Evolutionary conservation across 2,888 invertebrate genomes (phyloP), one percentile per base, ranked within the genome.

Genomic region (Xestia xanthographa): DNA sequence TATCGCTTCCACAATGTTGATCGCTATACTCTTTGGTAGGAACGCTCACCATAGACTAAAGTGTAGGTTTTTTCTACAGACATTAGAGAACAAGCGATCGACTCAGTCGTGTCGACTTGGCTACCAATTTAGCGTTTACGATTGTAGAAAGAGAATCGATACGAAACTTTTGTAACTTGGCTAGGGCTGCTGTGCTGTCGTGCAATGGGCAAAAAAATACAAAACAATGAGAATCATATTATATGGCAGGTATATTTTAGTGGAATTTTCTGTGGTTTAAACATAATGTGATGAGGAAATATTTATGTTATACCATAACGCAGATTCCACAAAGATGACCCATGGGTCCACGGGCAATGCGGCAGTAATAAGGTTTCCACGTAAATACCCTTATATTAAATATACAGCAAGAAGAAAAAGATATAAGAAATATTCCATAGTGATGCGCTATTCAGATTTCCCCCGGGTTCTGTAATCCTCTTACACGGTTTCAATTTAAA

Each of bases 401-500:
- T 85, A 86, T 84, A 88, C 77, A 86, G 78, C 71, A 70, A 81
- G 75, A 85, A 85, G 80, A 86, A 85, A 88, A 86, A 84, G 68
- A 84, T 80, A 88, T 85, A 86, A 86, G 85, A 86, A 86, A 84
- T 88, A 81, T 86, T 89, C 79, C 72, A 86, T 88, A 88, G 87
- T 87, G 85, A 88, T 86, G 84, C 84, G 78, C 83, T 80, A 85
- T 86, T 86, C 84, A 89, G 90, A 93, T 92, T 93, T 92, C 92
- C 92, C 91, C 20, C 6, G 91, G 84, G 92, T 82, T 80, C 75
- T 74, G 87, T 89, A 91, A 92, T 91, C 90, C 89, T 86, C 85
- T 90, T 90, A 88, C 88, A 87, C 84, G 71, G 72, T 88, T 88
- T 89, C 89, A 90, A 91, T 92, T 91, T 90, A 88, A 91, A 90